Evolutionary conservation across 2,888 invertebrate species (phyloP), one percentile per base, ranked within the genome.

Genomic region (Cryptus armator): DNA sequence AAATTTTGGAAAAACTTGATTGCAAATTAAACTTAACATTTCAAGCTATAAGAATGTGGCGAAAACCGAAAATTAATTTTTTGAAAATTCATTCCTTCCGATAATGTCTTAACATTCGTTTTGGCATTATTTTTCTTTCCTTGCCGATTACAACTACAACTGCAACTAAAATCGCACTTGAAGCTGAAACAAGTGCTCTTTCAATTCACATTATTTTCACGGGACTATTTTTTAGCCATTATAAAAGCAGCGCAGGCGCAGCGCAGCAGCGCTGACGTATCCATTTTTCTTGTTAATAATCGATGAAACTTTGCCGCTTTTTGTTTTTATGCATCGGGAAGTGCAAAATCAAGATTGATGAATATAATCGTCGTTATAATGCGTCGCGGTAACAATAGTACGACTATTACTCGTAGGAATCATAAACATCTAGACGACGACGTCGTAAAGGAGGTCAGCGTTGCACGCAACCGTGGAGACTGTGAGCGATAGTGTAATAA

Each of bases 361-460:
- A 75, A 75, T 75, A 62, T 46, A 48, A 62, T 5, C 10, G 16
- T n/a, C 29, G 37, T 76, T 66, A 67, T 76, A 67, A 76, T 76
- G 66, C 76, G 37, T 56, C 64, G 62, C 29, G 44, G 48, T 14
- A 46, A 64, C 64, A 64, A 56, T 29, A 64, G 37, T 70, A 68
- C 51, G 72, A 64, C 46, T 75, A 29, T 37, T 64, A 48, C 19
- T 48, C 79, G 66, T 46, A 74, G 48, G 83, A 83, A 62, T 83
- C 71, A 74, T 72, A 75, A 70, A 74, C 70, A 72, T 89, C 89
- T 87, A 88, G 29, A 68, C 32, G 29, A 68, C 32, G 86, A 87
- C 87, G 87, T 89, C 87, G 86, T 87, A 88, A 90, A 91, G 87
- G 89, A 89, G 91, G 91, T 90, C 91, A 89, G 85, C 82, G 78